A percentile compares a stretch with the other conserved stretches of the same genome.
These are phyloP conservation scores for Synanceia verrucosa DNA, from an alignment of 2,797 vertebrate species.

Conservation along the genomic window DNA sequence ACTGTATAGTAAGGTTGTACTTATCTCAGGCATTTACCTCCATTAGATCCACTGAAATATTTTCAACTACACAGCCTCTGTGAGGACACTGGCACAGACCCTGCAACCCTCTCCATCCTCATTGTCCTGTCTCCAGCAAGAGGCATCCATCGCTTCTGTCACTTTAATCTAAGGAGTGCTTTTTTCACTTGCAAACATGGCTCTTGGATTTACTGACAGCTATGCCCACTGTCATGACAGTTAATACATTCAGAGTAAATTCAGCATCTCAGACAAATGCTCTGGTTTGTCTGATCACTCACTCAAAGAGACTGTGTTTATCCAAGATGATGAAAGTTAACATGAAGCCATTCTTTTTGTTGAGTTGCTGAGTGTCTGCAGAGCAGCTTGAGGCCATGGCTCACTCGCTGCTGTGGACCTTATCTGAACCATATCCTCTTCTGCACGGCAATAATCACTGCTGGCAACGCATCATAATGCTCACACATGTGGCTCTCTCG, in stretches of 20 bases:
- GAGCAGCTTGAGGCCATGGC: conserved; percentile 18
- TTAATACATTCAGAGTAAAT: not conserved
- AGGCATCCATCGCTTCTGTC: not conserved
- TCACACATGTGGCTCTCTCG: conserved; percentile 25
- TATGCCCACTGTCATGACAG: not conserved
- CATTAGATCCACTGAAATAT: conserved; percentile 1
- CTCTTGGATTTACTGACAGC: conserved; percentile 4
- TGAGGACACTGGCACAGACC: conserved; percentile 18
- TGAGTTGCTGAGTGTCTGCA: conserved; percentile 11
- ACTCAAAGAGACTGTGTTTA: conserved; percentile 8
- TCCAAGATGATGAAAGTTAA: conserved; percentile 18
- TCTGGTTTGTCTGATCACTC: conserved; percentile 1
- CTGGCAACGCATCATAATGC: conserved; percentile 17
- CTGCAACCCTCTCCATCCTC: conserved; percentile 18
- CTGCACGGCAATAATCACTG: conserved; percentile 22
- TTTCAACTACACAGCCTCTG: conserved; percentile 7
- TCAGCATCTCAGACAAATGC: conserved; percentile 2
- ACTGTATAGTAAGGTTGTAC: not conserved
- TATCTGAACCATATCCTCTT: conserved; percentile 30
- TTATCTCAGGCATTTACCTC: not conserved
- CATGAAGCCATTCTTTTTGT: conserved; percentile 23
- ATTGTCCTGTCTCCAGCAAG: not conserved
- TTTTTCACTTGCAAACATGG: conserved; percentile 1
- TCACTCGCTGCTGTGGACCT: conserved; percentile 18
- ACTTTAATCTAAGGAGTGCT: not conserved